Conservation (phyloP, 1,140 invertebrate genomes). For the Drosophila nigromelanica region DNA sequence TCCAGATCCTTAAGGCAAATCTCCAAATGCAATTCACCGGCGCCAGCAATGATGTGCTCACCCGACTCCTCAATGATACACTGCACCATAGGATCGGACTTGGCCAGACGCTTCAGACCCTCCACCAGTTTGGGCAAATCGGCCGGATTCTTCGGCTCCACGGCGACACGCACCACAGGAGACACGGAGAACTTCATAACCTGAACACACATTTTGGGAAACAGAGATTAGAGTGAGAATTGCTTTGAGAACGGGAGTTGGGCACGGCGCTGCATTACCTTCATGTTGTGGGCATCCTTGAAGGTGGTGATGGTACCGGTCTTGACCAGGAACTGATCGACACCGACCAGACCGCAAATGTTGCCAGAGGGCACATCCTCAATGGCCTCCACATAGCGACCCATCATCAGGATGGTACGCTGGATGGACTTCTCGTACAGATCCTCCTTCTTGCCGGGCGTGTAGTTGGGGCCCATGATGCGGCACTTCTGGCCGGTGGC, state of each 20-base stretch:
- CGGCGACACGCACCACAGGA: constrained; percentile 99
- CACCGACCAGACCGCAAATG: constrained; percentile 99
- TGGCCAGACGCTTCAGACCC: constrained; percentile 98
- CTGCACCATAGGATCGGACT: constrained; percentile 99
- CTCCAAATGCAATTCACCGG: constrained; percentile 99
- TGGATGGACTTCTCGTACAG: constrained; percentile 99
- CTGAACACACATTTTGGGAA: constrained; percentile 68
- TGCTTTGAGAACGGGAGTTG: not conserved
- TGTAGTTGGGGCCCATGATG: constrained; percentile 99
- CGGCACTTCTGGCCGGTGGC: constrained; percentile 97
- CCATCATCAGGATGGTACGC: constrained; percentile 99
- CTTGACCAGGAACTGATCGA: constrained; percentile 99
- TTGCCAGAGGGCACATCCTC: constrained; percentile 99
- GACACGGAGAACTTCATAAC: constrained; percentile 99
- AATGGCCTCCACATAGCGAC: constrained; percentile 99
- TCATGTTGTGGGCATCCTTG: constrained; percentile 99
- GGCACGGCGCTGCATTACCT: constrained; percentile 82
- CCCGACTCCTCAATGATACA: constrained; percentile 99
- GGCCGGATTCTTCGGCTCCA: constrained; percentile 99
- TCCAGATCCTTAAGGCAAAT: constrained; percentile 99
- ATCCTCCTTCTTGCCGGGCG: constrained; percentile 99
- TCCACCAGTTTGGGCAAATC: constrained; percentile 99
- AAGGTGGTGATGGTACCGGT: constrained; percentile 99
- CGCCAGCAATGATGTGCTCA: constrained; percentile 99
- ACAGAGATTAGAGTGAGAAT: not conserved